Percentiles rank a stretch among this genome's conserved stretches.
These are phyloP conservation scores for Oryzias melastigma DNA, from an alignment of 2,113 vertebrate genomes.

Conservation along the genomic window DNA sequence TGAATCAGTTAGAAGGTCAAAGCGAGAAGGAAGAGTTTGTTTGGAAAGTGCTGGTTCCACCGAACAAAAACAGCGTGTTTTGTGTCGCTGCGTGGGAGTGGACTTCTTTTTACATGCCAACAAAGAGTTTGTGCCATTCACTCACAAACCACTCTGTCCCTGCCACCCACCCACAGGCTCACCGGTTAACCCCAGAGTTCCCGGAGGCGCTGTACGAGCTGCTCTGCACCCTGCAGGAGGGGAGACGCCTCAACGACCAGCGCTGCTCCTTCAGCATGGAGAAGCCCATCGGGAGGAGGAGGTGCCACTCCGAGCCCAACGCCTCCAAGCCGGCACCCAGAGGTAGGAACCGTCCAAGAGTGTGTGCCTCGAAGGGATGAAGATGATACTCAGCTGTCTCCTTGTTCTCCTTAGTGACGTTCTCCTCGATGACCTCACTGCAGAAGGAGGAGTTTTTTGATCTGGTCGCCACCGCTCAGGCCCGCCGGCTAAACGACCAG, in stretches of 20 bases:
- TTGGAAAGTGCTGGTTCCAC: background rate
- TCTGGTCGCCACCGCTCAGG: slow-evolving; percentile 82
- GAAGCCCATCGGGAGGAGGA: slow-evolving; percentile 49
- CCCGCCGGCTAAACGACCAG: slow-evolving; percentile 85
- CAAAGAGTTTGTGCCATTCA: slow-evolving; percentile 40
- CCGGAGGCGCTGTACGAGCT: slow-evolving; percentile 79
- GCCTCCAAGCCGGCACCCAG: slow-evolving; percentile 61
- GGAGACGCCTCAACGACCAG: slow-evolving; percentile 79
- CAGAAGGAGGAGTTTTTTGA: slow-evolving; percentile 88
- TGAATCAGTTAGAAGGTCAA: slow-evolving; percentile 3
- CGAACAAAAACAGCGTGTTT: slow-evolving; percentile 37
- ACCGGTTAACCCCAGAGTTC: slow-evolving; percentile 72
- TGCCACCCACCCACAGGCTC: slow-evolving; percentile 55
- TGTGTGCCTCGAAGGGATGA: background rate
- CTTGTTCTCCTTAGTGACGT: slow-evolving; percentile 68
- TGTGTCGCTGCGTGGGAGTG: slow-evolving; percentile 36
- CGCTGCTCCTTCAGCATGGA: slow-evolving; percentile 79
- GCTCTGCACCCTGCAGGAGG: slow-evolving; percentile 76
- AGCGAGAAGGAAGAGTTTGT: background rate
- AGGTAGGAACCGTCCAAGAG: slow-evolving; percentile 46
- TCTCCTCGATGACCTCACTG: slow-evolving; percentile 86
- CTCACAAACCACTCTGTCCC: slow-evolving; percentile 32
- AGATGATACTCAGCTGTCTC: slow-evolving; percentile 12
- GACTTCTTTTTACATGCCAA: slow-evolving; percentile 44
- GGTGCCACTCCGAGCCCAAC: slow-evolving; percentile 80